Conservation (phyloP, 2,113 vertebrate genomes). For the Mesoclemmys tuberculata region DNA sequence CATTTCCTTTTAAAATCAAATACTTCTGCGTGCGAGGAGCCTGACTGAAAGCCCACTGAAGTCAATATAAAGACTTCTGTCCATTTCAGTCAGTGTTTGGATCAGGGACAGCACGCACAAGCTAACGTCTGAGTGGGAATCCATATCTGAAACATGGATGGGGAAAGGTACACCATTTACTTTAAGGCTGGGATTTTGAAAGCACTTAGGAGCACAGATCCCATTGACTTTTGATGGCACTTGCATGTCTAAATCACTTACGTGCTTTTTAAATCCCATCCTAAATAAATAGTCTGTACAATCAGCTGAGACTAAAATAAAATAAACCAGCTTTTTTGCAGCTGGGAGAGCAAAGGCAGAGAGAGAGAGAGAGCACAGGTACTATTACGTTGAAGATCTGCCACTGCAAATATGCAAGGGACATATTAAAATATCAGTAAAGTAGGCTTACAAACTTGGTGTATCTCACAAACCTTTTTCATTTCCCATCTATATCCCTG, state of each 20-base stretch:
- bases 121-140: rapidly evolving
- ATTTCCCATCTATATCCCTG: rapidly evolving
- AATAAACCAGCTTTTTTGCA: neutral
- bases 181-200: rapidly evolving
- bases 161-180: rapidly evolving
- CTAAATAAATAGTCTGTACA: rapidly evolving
- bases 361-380: neutral
- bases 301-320: rapidly evolving
- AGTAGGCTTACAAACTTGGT: neutral
- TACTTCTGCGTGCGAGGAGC: neutral
- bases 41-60: neutral
- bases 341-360: neutral
- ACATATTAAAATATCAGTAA: neutral
- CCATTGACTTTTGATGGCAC: neutral
- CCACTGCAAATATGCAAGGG: rapidly evolving
- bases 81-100: rapidly evolving
- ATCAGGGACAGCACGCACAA: rapidly evolving
- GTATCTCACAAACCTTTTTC: neutral
- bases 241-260: neutral
- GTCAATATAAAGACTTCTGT: rapidly evolving
- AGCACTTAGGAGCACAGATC: neutral
- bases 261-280: neutral
- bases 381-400: neutral
- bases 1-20: neutral
- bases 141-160: rapidly evolving